Evolutionary conservation across 1,140 invertebrate species (phyloP), one percentile per base, ranked within the genome.

Genomic region (Brachionus paranguensis): DNA sequence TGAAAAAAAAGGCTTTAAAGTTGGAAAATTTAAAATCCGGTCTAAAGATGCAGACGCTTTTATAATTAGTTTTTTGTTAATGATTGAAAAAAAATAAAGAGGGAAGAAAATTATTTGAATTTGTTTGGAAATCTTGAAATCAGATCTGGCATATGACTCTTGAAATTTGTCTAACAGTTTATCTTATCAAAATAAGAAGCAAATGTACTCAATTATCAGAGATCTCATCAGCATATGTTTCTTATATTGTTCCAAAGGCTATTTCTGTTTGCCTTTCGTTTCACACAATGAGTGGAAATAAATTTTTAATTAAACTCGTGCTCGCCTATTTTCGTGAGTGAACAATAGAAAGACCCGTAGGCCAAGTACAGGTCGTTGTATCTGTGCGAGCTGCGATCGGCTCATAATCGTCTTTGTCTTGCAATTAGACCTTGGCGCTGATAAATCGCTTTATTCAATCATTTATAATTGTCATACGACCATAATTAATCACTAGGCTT

Each of bases 151-250:
- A 68, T 68, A 29, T 68, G 33, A 68, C 33, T 68, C 33, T 41
- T 14, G 33, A 68, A 68, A 68, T 68, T 41, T 68, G 2, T 68
- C 27, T 24, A 68, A 68, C 64, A 29, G 33, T 68, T 68, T 68
- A 68, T 68, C 64, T 68, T 68, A 68, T 68, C 64, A 68, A 68
- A 29, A 68, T 33, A 68, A 68, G 14, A 68, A 68, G 64, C 64
- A 68, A 68, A 68, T 68, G 64, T 68, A 68, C 64, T 68, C 10
- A 41, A n/a, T 68, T 68, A 33, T 68, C 53, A 55, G 53, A 7
- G 20, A 55, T 55, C 53, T 55, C 53, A 55, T 55, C 53, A 55
- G 53, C 53, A 55, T 55, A 55, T 55, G 53, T 68, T 68, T 68
- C 33, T 68, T 68, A n/a, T 68, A 37, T 33, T 68, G 12, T 41